Base-by-base conservation (phyloP, 2,113 vertebrate genomes). In the Campylomormyrus tamandua region DNA sequence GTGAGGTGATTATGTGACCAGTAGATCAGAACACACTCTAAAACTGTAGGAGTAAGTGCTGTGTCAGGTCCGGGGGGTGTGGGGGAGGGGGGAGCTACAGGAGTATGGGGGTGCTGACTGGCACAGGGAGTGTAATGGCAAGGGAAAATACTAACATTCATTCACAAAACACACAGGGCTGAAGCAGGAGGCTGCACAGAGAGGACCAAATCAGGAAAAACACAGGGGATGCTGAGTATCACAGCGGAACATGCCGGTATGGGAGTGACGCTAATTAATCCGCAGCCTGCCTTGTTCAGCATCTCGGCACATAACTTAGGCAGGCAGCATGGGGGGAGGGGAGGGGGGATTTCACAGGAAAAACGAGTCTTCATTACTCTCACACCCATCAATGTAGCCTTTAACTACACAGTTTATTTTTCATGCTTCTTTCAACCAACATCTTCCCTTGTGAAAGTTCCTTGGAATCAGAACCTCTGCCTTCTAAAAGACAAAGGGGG, bases 301-400 rank as follows among this genome's bases (percentile, higher is more conserved):
- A 93, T 42, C 88, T 17, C 89, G 53, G 91, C 91, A 88, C 90
- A 62, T 83, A 93, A 93, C 89, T 92, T 92, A 90, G 2, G 90
- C 86, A 92, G 92, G 93, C 93, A 93, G 3, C 46, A 27, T 15
- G 35, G 31, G 13, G 31, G 46, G 21, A 31, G 50, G 46, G 62
- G 5, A 8, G 11, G 53, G 45, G 15, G 56, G n/a, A 49, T 80
- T 13, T 9, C n/a, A 53, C 39, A 48, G 80, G 39, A 89, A 83
- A 83, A 83, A 21, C 1, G 17, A 35, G 2, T 11, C 3, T 2
- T 62, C 87, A 11, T 58, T 88, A 39, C 87, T 21, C 52, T 6
- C 19, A 50, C 62, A 49, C 46, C 35, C 31, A 5, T 42, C 35
- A 80, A 42, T 17, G 74, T 7, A 19, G 74, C 74, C 74, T 80